These are phyloP conservation scores for Chaetorhynchus papuensis DNA, from an alignment of 2,113 vertebrate species.

Conservation along the genomic window DNA sequence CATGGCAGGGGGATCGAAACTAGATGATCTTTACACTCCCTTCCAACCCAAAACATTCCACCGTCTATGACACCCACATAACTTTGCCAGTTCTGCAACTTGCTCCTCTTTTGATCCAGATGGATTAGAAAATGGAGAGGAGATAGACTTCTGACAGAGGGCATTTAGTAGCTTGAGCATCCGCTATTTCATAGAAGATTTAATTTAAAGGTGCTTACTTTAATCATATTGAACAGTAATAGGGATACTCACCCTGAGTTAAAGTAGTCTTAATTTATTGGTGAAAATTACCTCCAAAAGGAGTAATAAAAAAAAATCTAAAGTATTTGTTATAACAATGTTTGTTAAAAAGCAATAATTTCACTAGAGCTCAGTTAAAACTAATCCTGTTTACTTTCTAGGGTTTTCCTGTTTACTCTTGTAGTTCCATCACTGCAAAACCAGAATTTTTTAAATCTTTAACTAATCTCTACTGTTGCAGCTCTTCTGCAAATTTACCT, in stretches of 20 bases:
- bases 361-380: not conserved
- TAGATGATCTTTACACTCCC: not conserved
- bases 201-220: not conserved
- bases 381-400: not conserved
- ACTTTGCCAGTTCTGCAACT: not conserved
- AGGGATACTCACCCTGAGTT: not conserved
- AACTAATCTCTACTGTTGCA: not conserved
- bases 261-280: not conserved
- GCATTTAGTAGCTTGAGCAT: not conserved
- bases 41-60: not conserved
- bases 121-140: not conserved
- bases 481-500: not conserved
- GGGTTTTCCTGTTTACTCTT: not conserved
- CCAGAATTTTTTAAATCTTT: not conserved
- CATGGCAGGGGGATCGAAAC: not conserved
- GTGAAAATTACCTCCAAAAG: not conserved
- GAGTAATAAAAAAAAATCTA: not conserved
- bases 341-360: not conserved
- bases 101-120: not conserved
- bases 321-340: not conserved
- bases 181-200: not conserved
- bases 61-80: fast-evolving
- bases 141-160: not conserved
- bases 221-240: not conserved
- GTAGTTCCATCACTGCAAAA: not conserved